These are phyloP conservation scores for Erannis defoliaria DNA, from an alignment of 2,888 invertebrate genomes.

Conservation along the genomic window DNA sequence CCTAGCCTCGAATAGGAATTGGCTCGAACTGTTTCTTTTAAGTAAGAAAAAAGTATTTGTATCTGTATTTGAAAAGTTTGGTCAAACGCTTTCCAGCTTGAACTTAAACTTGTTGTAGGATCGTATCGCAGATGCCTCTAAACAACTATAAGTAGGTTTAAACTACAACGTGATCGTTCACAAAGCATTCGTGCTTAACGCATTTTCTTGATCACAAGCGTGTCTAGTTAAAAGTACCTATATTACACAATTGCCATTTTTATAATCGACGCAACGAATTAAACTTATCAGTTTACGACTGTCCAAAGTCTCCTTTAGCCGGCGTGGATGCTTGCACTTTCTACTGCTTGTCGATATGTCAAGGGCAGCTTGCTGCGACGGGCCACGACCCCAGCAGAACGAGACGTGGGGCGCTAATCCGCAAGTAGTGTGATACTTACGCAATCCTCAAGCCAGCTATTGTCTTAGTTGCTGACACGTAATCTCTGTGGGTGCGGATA, in stretches of 20 bases:
- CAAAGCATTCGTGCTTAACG: conserved; percentile 19
- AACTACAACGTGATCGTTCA: conserved; percentile 11
- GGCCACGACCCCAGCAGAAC: conserved; percentile 49
- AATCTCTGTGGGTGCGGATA: conserved; percentile 27
- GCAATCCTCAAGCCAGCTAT: conserved; percentile 49
- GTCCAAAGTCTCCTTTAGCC: conserved; percentile 10
- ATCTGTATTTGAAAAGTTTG: no score
- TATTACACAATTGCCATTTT: conserved; percentile 23
- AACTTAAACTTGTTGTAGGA: conserved; percentile 4
- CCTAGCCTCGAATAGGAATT: no score
- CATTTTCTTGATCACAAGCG: conserved; percentile 15
- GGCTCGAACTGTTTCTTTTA: no score
- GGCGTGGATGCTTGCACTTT: conserved; percentile 67
- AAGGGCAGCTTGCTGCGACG: conserved; percentile 71
- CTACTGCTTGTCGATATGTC: conserved; percentile 76
- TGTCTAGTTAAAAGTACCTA: conserved; percentile 17
- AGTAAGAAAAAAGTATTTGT: no score
- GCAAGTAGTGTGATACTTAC: conserved; percentile 51
- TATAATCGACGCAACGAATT: conserved; percentile 6
- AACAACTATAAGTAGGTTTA: conserved; percentile 6
- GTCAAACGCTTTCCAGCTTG: conserved; percentile 4
- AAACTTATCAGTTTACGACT: conserved; percentile 18
- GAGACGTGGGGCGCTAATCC: conserved; percentile 52
- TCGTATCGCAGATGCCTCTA: neutral
- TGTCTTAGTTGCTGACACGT: conserved; percentile 34